phyloP scores from a whole-genome alignment of 2,888 invertebrate genomes.

The Limnephilus auricula region DNA sequence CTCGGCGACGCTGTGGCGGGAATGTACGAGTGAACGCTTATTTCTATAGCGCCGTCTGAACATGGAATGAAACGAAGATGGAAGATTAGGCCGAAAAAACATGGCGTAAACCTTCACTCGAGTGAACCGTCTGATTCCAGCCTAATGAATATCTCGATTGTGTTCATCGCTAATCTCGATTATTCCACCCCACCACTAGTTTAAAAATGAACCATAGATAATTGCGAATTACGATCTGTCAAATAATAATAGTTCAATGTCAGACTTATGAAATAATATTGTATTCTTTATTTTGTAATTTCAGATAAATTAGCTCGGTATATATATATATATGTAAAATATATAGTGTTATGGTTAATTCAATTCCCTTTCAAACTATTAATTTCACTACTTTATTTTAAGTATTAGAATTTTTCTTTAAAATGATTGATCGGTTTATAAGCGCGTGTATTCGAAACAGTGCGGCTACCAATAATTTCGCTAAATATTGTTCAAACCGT shows the following conservation, averaged over 20 bases:
- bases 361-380: neutral
- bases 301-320: neutral
- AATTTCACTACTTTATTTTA: neutral
- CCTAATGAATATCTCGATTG: neutral
- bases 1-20: too few relatives aligned
- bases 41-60: too few relatives aligned
- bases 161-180: too few relatives aligned
- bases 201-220: neutral
- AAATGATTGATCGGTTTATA: conserved; percentile 35
- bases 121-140: too few relatives aligned
- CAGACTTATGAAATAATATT: neutral
- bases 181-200: neutral
- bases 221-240: neutral
- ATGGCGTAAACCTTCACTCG: too few relatives aligned
- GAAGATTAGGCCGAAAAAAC: too few relatives aligned
- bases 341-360: neutral
- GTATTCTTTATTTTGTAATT: neutral
- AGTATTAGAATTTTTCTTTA: neutral
- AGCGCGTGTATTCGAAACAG: neutral
- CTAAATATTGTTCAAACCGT: conserved; percentile 17
- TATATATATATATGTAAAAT: neutral
- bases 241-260: neutral
- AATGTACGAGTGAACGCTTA: too few relatives aligned
- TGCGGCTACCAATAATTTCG: neutral
- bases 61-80: too few relatives aligned